Evolutionary conservation across 2,888 invertebrate genomes (phyloP).

Genomic region (Meteorus colon): DNA sequence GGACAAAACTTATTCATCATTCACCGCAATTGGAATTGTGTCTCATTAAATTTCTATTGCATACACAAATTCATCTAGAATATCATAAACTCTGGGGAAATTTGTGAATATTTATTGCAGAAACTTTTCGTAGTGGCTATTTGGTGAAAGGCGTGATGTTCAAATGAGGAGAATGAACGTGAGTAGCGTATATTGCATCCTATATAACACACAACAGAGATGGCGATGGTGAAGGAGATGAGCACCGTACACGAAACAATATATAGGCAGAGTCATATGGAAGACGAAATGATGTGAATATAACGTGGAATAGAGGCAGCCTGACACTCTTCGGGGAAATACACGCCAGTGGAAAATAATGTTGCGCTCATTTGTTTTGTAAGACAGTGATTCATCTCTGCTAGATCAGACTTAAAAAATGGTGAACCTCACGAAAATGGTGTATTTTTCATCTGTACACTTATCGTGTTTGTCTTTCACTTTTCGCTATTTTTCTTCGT

Average conservation of each 20-base stretch:
- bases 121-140: background rate
- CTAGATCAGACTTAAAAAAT: constrained; percentile 59
- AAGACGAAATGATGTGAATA: constrained; percentile 28
- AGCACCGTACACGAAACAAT: constrained; percentile 41
- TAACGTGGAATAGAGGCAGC: background rate
- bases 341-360: constrained; percentile 60
- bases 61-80: background rate
- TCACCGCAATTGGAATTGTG: background rate
- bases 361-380: constrained; percentile 63
- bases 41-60: background rate
- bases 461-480: constrained; percentile 51
- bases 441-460: constrained; percentile 64
- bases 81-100: constrained; percentile 27
- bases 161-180: constrained; percentile 10
- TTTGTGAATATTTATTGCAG: constrained; percentile 1
- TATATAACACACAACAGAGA: background rate
- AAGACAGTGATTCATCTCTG: constrained; percentile 66
- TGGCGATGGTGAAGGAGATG: background rate
- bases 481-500: background rate
- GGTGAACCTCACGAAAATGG: constrained; percentile 48
- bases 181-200: background rate
- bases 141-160: background rate
- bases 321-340: constrained; percentile 53
- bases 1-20: background rate
- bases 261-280: constrained; percentile 50